Percentiles rank a stretch among this genome's conserved stretches.
Conservation (phyloP, 2,888 invertebrate species). For the Heliconius hortense region DNA sequence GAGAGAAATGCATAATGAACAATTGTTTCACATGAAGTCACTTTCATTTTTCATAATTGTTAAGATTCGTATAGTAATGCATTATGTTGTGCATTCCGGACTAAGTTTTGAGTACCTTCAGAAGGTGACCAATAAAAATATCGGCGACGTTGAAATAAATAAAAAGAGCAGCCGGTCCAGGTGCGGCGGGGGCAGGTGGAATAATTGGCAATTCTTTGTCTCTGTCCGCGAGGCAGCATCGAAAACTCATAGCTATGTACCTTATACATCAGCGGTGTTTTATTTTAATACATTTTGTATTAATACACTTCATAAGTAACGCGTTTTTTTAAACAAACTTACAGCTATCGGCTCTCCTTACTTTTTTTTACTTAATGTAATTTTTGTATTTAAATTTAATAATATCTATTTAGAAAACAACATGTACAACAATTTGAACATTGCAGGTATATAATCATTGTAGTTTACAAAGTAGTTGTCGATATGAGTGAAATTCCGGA, state of each 20-base stretch:
- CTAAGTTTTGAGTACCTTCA: constrained; percentile 62
- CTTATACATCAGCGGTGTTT: constrained; percentile 58
- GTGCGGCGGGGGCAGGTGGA: constrained; percentile 79
- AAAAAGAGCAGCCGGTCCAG: constrained; percentile 78
- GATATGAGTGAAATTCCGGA: constrained; percentile 75
- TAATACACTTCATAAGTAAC: constrained; percentile 35
- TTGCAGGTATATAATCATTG: constrained; percentile 19
- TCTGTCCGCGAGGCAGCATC: constrained; percentile 64
- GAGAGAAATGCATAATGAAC: too few species aligned
- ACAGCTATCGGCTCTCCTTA: not conserved
- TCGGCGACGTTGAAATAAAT: constrained; percentile 78
- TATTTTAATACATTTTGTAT: constrained; percentile 52
- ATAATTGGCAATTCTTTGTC: constrained; percentile 82
- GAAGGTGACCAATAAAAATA: constrained; percentile 79
- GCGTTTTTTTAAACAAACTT: too few species aligned
- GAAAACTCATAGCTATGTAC: constrained; percentile 61
- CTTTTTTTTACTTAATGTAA: not conserved
- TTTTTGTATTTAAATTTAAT: not conserved
- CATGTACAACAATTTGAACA: too few species aligned
- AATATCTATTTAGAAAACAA: not conserved
- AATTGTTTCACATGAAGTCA: not conserved
- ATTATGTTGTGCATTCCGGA: constrained; percentile 38
- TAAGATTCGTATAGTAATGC: not conserved
- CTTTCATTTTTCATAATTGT: not conserved
- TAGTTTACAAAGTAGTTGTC: constrained; percentile 34